phyloP scores from a whole-genome alignment of 2,113 vertebrate genomes.

The Oryzias celebensis region DNA sequence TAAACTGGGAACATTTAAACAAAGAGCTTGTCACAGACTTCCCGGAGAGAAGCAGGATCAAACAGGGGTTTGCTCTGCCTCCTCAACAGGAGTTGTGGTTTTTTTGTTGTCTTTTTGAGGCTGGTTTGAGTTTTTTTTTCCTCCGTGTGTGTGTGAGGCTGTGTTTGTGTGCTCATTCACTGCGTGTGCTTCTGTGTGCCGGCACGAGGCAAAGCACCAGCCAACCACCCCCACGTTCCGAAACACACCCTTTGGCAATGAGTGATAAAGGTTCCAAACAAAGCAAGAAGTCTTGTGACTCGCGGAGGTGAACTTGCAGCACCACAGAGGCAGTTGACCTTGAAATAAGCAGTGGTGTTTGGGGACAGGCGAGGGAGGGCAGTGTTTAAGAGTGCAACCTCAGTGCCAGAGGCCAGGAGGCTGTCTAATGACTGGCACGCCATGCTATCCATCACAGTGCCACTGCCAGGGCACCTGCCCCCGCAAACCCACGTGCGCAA shows the following conservation, averaged over 20 bases:
- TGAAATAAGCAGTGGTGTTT: slow-evolving; percentile 77
- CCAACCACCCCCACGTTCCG: slow-evolving; percentile 60
- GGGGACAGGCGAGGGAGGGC: slow-evolving; percentile 65
- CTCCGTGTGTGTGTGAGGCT: slow-evolving; percentile 19
- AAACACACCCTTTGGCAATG: slow-evolving; percentile 65
- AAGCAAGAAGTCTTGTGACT: slow-evolving; percentile 72
- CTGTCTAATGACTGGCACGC: slow-evolving; percentile 78
- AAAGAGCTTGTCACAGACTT: slow-evolving; percentile 48
- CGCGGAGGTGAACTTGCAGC: slow-evolving; percentile 65
- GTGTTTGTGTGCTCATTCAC: slow-evolving; percentile 17
- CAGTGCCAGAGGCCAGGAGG: slow-evolving; percentile 78
- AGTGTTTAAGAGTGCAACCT: slow-evolving; percentile 76
- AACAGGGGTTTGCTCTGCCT: slow-evolving; percentile 48
- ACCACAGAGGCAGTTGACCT: slow-evolving; percentile 76
- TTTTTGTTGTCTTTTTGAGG: slow-evolving; percentile 65
- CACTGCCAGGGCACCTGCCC: slow-evolving; percentile 68
- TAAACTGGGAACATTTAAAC: slow-evolving; percentile 59
- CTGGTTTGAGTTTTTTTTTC: slow-evolving; percentile 63
- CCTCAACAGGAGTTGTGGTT: slow-evolving; percentile 65
- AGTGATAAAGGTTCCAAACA: slow-evolving; percentile 69
- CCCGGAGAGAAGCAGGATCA: slow-evolving; percentile 49
- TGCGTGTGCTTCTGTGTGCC: slow-evolving; percentile 34
- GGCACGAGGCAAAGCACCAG: slow-evolving; percentile 52
- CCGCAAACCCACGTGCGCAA: slow-evolving; percentile 48
- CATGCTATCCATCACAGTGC: slow-evolving; percentile 75